Conservation (phyloP, 2,888 invertebrate genomes). For the Mythimna impura region DNA sequence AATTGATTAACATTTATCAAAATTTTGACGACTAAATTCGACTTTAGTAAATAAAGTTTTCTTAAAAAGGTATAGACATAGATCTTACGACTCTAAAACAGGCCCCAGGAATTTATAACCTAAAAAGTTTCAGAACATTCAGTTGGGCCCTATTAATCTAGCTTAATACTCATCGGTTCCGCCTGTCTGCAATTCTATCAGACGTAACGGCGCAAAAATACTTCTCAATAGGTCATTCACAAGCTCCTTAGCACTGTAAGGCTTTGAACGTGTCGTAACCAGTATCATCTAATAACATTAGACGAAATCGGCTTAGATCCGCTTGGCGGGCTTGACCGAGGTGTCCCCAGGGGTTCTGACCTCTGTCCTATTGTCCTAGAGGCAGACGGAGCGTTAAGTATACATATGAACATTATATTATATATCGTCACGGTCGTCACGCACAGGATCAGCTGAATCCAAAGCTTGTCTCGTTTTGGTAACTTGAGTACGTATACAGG, state of each 20-base stretch:
- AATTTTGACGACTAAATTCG: background rate
- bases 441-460: slow-evolving; percentile 18
- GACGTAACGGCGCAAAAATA: background rate
- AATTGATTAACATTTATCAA: background rate
- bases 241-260: slow-evolving; percentile 53
- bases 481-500: slow-evolving; percentile 12
- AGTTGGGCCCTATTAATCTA: background rate
- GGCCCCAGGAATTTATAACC: too few species aligned
- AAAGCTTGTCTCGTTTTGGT: slow-evolving; percentile 35
- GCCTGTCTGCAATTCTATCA: background rate
- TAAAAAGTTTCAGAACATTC: background rate
- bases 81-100: too few species aligned
- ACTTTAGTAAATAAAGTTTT: background rate
- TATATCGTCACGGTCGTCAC: slow-evolving; percentile 24
- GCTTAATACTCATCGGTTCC: background rate
- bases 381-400: slow-evolving; percentile 52
- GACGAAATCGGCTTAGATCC: slow-evolving; percentile 59
- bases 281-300: slow-evolving; percentile 59
- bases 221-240: slow-evolving; percentile 43
- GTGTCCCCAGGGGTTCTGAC: slow-evolving; percentile 42
- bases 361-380: slow-evolving; percentile 45
- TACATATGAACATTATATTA: slow-evolving; percentile 24
- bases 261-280: slow-evolving; percentile 35
- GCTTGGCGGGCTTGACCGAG: slow-evolving; percentile 54
- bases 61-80: background rate